Percentiles rank a stretch among this genome's conserved stretches.
Conservation (phyloP, 2,797 vertebrate genomes). For the Sarcoramphus papa region DNA sequence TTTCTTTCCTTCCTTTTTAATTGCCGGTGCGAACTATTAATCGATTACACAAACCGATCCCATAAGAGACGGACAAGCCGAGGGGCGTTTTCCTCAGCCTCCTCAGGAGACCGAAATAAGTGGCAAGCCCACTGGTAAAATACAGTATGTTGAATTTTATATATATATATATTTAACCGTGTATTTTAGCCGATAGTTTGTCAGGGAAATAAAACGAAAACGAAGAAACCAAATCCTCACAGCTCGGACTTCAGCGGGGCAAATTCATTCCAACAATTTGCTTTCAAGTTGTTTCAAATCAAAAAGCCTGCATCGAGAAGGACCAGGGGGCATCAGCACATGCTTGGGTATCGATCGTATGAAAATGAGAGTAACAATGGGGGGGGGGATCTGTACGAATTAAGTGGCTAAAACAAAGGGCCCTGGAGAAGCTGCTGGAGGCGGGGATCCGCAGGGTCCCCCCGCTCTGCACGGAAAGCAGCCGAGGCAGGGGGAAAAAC, state of each 20-base stretch:
- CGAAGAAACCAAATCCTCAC: background rate
- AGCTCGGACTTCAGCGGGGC: background rate
- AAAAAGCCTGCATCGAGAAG: background rate
- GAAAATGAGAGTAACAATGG: background rate
- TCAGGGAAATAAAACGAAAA: background rate
- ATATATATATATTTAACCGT: background rate
- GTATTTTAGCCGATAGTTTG: background rate
- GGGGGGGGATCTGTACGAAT: background rate
- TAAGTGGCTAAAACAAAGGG: slow-evolving; percentile 3
- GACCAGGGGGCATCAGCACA: background rate
- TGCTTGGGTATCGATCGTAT: background rate
- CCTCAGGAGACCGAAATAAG: background rate
- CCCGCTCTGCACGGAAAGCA: background rate
- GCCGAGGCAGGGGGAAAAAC: background rate
- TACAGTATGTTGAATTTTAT: background rate
- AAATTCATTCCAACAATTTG: background rate
- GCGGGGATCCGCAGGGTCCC: background rate
- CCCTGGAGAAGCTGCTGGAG: background rate
- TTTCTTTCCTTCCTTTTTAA: slow-evolving; percentile 27
- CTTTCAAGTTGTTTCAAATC: background rate
- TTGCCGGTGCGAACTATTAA: slow-evolving; percentile 2
- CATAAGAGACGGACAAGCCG: background rate
- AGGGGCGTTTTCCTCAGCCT: background rate
- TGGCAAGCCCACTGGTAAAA: background rate
- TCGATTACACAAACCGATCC: background rate